A percentile compares a stretch with the other conserved stretches of the same genome.
Evolutionary conservation across 2,797 vertebrate species (phyloP).

Genomic region (Australoheros facetus): DNA sequence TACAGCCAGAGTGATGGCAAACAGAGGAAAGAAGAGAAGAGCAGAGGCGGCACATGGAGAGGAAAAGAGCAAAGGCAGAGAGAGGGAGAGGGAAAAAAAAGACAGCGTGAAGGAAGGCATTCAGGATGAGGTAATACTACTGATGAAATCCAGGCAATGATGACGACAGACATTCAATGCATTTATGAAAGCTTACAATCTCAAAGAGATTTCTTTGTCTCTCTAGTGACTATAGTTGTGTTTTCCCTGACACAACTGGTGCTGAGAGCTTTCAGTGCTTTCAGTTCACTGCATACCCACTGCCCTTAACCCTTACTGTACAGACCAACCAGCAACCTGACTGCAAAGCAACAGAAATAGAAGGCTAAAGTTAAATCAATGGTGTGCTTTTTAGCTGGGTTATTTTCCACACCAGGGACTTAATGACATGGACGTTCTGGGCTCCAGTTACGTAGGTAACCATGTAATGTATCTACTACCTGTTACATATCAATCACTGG

Average conservation of each 20-base stretch:
- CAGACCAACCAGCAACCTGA: neutral
- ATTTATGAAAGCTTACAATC: neutral
- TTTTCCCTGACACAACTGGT: neutral
- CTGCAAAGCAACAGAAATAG: neutral
- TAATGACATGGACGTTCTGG: neutral
- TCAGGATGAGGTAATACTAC: constrained; percentile 41
- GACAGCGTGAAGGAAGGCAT: neutral
- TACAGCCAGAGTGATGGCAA: constrained; percentile 17
- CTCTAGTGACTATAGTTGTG: neutral
- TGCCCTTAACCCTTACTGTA: neutral
- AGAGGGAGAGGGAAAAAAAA: neutral
- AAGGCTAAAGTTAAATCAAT: neutral
- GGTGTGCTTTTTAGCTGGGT: neutral
- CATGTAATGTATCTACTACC: too few relatives aligned
- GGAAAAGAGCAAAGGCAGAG: neutral
- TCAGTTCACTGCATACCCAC: neutral
- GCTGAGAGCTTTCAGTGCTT: neutral
- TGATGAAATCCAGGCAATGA: constrained; percentile 43
- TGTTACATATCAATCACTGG: neutral
- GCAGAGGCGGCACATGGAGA: neutral
- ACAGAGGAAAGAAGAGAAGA: constrained; percentile 14
- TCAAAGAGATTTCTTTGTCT: constrained; percentile 1
- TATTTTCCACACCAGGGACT: neutral
- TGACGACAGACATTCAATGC: constrained; percentile 9
- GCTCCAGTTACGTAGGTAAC: neutral